A percentile compares a stretch with the other conserved stretches of the same genome.
Conservation (phyloP, 1,140 invertebrate species). For the Ceratina calcarata region DNA sequence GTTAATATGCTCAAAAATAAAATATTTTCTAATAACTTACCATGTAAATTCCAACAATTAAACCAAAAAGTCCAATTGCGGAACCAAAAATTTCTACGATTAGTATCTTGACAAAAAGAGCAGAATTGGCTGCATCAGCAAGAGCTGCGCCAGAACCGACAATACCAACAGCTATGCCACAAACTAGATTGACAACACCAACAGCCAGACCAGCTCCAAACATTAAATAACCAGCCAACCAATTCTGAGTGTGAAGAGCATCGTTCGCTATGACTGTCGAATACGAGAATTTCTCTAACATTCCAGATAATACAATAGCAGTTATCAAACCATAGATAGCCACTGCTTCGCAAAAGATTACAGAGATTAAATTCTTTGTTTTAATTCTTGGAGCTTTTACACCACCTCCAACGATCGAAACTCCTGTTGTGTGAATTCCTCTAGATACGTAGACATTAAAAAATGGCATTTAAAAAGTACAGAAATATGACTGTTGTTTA, state of each 20-base stretch:
- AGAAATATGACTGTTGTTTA: not conserved
- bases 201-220: constrained; percentile 97
- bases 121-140: constrained; percentile 96
- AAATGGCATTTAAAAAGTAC: not conserved
- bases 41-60: constrained; percentile 99
- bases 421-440: constrained; percentile 97
- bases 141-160: constrained; percentile 97
- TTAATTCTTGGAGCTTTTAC: constrained; percentile 99
- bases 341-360: constrained; percentile 99
- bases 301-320: constrained; percentile 95
- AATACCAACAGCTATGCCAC: constrained; percentile 97
- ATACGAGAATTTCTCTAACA: constrained; percentile 86
- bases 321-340: constrained; percentile 99
- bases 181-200: constrained; percentile 96
- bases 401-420: constrained; percentile 97
- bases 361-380: constrained; percentile 99
- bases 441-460: constrained; percentile 61
- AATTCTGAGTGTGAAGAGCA: constrained; percentile 81
- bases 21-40: constrained; percentile 56
- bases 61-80: constrained; percentile 98
- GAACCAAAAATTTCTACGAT: constrained; percentile 99
- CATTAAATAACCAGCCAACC: constrained; percentile 93
- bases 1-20: constrained; percentile 4
- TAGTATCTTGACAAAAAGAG: constrained; percentile 97
- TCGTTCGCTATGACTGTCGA: constrained; percentile 35